These are phyloP conservation scores for Paguma larvata DNA, from an alignment of 2,797 vertebrate genomes.

Conservation along the genomic window DNA sequence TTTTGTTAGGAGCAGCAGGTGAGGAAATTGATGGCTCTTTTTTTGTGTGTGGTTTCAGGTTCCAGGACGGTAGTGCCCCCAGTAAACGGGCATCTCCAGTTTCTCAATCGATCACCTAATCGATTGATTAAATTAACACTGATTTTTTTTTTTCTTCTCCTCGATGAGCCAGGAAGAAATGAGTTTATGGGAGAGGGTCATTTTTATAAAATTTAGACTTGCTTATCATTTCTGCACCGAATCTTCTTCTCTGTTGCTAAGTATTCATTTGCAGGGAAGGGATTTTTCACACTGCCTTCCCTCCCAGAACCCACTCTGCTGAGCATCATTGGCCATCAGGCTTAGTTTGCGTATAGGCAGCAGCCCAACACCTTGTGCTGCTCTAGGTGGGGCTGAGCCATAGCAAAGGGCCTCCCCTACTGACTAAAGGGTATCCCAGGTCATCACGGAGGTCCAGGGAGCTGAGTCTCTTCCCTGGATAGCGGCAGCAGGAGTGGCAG, in stretches of 20 bases:
- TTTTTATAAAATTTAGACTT: constrained; percentile 87
- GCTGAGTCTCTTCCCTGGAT: constrained; percentile 28
- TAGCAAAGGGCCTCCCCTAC: neutral
- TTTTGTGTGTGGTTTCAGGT: constrained; percentile 88
- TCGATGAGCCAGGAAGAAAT: constrained; percentile 88
- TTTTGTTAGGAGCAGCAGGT: constrained; percentile 83
- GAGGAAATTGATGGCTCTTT: constrained; percentile 86
- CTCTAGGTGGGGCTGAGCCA: neutral
- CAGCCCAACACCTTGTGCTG: neutral
- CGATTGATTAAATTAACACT: constrained; percentile 94
- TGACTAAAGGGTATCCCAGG: neutral
- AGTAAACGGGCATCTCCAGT: constrained; percentile 89
- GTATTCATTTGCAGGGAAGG: constrained; percentile 80
- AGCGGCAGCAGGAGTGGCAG: constrained; percentile 66
- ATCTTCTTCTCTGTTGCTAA: constrained; percentile 67
- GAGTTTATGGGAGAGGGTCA: constrained; percentile 83
- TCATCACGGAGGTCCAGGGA: constrained; percentile 40
- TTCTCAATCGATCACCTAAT: constrained; percentile 92
- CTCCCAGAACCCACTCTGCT: neutral
- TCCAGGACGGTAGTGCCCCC: constrained; percentile 87
- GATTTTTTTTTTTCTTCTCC: constrained; percentile 86
- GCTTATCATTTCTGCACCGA: constrained; percentile 85
- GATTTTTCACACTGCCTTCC: neutral
- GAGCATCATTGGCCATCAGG: neutral
- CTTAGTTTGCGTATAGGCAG: neutral